Percentiles rank a stretch among this genome's conserved stretches.
phyloP scores from a whole-genome alignment of 2,888 invertebrate genomes.

The Nymphalis polychloros region DNA sequence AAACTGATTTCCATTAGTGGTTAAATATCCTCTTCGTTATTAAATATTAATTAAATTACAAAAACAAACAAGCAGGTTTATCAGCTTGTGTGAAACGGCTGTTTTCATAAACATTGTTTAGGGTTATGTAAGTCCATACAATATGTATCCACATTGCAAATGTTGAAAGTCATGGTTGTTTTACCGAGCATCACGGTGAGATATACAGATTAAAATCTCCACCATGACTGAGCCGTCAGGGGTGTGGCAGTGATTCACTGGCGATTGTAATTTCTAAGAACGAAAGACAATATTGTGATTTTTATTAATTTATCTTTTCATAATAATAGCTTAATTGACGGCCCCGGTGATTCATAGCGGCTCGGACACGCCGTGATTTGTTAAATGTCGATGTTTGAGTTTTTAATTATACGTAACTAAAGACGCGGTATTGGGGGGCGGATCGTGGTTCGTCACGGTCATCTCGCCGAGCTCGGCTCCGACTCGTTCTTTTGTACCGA shows the following conservation, averaged over 20 bases:
- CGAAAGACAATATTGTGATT: conserved; percentile 60
- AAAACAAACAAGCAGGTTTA: conserved; percentile 50
- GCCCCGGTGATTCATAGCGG: conserved; percentile 66
- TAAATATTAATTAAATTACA: conserved; percentile 72
- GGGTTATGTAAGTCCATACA: conserved; percentile 53
- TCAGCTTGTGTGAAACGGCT: conserved; percentile 47
- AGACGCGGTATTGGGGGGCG: conserved; percentile 72
- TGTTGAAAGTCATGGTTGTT: conserved; percentile 64
- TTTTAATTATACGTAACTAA: conserved; percentile 79
- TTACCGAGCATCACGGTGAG: conserved; percentile 62
- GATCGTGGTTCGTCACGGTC: conserved; percentile 68
- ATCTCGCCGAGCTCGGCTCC: conserved; percentile 50
- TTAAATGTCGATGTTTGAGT: conserved; percentile 77
- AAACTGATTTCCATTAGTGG: conserved; percentile 53
- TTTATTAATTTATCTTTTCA: conserved; percentile 60
- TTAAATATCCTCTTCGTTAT: conserved; percentile 65
- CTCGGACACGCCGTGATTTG: conserved; percentile 63
- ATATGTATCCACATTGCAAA: conserved; percentile 55
- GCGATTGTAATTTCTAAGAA: conserved; percentile 64
- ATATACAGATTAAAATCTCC: conserved; percentile 67
- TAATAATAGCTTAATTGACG: conserved; percentile 74
- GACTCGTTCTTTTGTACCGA: conserved; percentile 46
- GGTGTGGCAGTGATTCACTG: conserved; percentile 70
- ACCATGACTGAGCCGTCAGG: conserved; percentile 65
- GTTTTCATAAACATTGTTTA: conserved; percentile 64